Percentiles rank a stretch among this genome's conserved stretches.
phyloP scores from a whole-genome alignment of 2,888 invertebrate genomes.

The Azorinus chamasolen region DNA sequence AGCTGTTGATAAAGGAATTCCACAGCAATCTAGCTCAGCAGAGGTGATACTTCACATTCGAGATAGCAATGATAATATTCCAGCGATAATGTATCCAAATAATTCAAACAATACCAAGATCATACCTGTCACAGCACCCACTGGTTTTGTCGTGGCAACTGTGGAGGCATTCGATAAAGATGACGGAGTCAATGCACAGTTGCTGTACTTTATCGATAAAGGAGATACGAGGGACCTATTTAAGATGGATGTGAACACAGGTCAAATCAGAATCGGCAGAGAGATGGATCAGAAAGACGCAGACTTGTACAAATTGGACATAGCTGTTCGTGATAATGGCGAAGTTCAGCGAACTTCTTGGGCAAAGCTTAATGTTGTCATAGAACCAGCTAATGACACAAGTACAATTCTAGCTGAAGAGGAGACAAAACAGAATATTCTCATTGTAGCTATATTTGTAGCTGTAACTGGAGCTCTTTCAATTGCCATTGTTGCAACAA shows the following conservation, averaged over 20 bases:
- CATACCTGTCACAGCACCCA: slow-evolving; percentile 72
- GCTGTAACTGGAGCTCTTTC: slow-evolving; percentile 75
- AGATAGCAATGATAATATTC: slow-evolving; percentile 98
- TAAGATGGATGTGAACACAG: slow-evolving; percentile 85
- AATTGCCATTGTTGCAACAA: slow-evolving; percentile 74
- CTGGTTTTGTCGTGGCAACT: slow-evolving; percentile 85
- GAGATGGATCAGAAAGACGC: slow-evolving; percentile 70
- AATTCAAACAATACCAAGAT: slow-evolving; percentile 76
- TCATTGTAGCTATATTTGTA: slow-evolving; percentile 76
- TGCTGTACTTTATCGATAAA: slow-evolving; percentile 96
- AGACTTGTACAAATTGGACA: slow-evolving; percentile 71
- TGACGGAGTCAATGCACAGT: slow-evolving; percentile 96
- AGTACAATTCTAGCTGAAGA: slow-evolving; percentile 44
- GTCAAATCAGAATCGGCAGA: slow-evolving; percentile 84
- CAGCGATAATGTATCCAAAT: slow-evolving; percentile 86
- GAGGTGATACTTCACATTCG: slow-evolving; percentile 97
- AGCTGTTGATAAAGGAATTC: slow-evolving; percentile 91
- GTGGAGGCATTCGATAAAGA: slow-evolving; percentile 97
- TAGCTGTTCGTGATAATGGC: slow-evolving; percentile 78
- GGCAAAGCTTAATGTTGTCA: slow-evolving; percentile 64
- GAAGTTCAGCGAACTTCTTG: slow-evolving; percentile 68
- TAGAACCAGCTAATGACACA: slow-evolving; percentile 73
- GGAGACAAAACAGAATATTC: slow-evolving; percentile 70
- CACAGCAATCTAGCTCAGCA: slow-evolving; percentile 92
- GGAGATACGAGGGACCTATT: slow-evolving; percentile 87